These are phyloP conservation scores for Standfussiana lucernea DNA, from an alignment of 2,888 invertebrate genomes.

Conservation along the genomic window DNA sequence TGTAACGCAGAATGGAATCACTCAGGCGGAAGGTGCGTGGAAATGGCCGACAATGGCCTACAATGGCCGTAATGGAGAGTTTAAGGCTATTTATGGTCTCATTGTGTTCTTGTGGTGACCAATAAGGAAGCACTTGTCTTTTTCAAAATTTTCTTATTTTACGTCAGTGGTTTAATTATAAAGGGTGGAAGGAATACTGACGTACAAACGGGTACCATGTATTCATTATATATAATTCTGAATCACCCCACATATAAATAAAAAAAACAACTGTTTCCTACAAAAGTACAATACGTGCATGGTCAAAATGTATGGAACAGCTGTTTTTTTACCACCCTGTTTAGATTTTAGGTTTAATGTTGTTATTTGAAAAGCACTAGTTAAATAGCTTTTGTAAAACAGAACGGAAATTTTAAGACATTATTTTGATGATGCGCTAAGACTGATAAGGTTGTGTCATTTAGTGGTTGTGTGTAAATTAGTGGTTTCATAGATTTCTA, in stretches of 20 bases:
- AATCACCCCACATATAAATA: too few species aligned
- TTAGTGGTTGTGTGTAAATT: not conserved
- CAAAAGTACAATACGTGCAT: too few species aligned
- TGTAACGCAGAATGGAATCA: conserved; percentile 52
- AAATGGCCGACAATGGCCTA: conserved; percentile 29
- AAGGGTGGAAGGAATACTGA: not conserved
- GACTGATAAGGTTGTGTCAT: too few species aligned
- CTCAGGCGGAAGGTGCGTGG: conserved; percentile 37
- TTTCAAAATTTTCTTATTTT: not conserved
- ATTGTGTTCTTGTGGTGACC: conserved; percentile 10
- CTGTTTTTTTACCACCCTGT: too few species aligned
- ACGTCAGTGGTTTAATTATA: not conserved
- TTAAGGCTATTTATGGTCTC: conserved; percentile 38
- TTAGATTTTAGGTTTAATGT: not conserved
- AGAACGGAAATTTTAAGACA: not conserved
- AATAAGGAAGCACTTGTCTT: conserved; percentile 30
- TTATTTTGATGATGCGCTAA: not conserved
- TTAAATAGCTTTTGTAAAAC: not conserved
- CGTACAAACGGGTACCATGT: not conserved
- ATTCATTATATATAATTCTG: not conserved
- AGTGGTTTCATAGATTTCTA: not conserved
- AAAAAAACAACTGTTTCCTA: not conserved
- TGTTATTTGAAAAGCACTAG: too few species aligned
- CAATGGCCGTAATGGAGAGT: conserved; percentile 31
- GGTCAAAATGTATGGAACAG: too few species aligned